Base-by-base conservation (phyloP, 2,888 invertebrate species). In the Allophyes oxyacanthae region DNA sequence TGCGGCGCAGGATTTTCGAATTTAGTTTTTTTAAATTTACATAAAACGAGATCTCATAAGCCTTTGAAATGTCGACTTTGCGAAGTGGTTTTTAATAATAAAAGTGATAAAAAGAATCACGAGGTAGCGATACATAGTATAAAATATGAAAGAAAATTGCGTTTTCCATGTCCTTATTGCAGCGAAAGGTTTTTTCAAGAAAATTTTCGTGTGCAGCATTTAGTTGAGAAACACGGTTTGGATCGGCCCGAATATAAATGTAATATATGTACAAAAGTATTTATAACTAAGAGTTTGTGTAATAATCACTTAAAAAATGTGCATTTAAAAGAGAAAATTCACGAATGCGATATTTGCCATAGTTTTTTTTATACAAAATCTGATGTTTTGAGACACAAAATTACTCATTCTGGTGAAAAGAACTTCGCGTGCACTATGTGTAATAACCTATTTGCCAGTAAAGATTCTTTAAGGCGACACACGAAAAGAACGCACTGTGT, bases 1-100 rank as follows among this genome's bases (percentile, higher is more conserved):
- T 94, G 93, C 37, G 93, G 93, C 0, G 83, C 88, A 0, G 90
- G 88, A 0, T 94, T 92, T 54, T 86, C 92, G 0, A 92, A 87
- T 77, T 74, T 89, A 37, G 87, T 89, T 0, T 90, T 91, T 61
- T 60, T 91, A 11, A 93, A 89, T 68, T 64, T 91, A 0, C 92
- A 92, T 37, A 89, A 84, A 57, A 86, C 82, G 0, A 72, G 92
- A 6, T 81, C 82, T 0, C 92, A 92, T 37, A 77, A 80, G 0
- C 76, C 75, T 0, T 69, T 87, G 0, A 56, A 62, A 1, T 94
- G 93, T 38, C 76, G 78, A 5, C 36, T 62, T 0, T 94, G 93
- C 43, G 58, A 83, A 4, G 0, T 85, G 0, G 70, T 42, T 0
- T 93, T 94, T 48, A 32, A 8, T 0, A 77, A 13, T n/a, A 78